Base-by-base conservation (phyloP, 2,113 vertebrate genomes). In the Eptesicus fuscus region DNA sequence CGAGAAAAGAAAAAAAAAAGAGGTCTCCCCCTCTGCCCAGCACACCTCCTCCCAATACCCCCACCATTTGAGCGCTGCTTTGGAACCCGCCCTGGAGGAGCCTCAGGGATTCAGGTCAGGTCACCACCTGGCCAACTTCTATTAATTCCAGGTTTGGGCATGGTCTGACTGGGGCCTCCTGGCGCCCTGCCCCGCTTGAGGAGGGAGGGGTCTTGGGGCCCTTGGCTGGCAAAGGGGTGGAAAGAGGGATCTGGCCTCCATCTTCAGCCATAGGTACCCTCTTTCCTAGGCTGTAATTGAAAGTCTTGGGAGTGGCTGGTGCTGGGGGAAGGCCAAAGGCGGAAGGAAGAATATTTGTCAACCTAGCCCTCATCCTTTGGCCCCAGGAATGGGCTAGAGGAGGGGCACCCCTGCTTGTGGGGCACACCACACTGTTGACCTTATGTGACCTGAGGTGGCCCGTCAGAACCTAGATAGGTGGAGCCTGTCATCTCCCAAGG, bases 381-480 rank as follows among this genome's bases (percentile, higher is more conserved):
- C 47, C 91, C 53, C 67, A 79, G 49, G 25, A 85, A 7, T 74
- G 67, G 67, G 28, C 77, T 51, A 95, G 77, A 90, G 6, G 35
- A 91, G 67, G 73, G 44, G n/a, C 47, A 83, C 5, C 56, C 76
- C 25, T 53, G 49, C 22, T 83, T 56, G 40, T 76, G 56, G 77
- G 84, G 44, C 63, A 59, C 35, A 44, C 11, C 23, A 83, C 51
- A 77, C 67, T 88, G 42, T 67, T 95, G 95, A 96, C 96, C 96
- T 97, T 95, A 96, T 22, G 51, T 91, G 93, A 96, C 93, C 89
- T 63, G 79, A 94, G 49, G 67, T 95, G 47, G 25, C 65, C 25
- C 7, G 69, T 69, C 87, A 93, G 40, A 89, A 69, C 49, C 22
- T 12, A 87, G 76, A 65, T 74, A 85, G 23, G n/a, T 71, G 30